Evolutionary conservation across 2,797 vertebrate species (phyloP).

Genomic region (Bovichtus variegatus): DNA sequence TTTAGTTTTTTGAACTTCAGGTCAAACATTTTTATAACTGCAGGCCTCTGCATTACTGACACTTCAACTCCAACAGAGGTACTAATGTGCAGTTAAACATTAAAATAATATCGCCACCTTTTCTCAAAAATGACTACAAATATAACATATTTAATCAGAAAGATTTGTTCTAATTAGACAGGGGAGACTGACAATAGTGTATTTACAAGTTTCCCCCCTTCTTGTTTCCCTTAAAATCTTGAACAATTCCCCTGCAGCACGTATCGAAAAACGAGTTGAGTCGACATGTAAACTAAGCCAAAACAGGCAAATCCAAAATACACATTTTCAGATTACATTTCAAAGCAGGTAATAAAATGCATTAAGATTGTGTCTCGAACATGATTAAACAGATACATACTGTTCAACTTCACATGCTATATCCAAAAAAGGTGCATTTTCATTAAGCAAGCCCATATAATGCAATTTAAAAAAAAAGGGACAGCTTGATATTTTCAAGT

Average conservation of each 20-base stretch:
- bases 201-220: not conserved
- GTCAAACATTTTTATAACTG: not conserved
- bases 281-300: constrained; percentile 22
- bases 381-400: constrained; percentile 3
- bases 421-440: not conserved
- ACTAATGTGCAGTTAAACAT: constrained; percentile 21
- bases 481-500: constrained; percentile 1
- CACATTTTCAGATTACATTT: constrained; percentile 5
- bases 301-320: not conserved
- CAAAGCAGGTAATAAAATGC: not conserved
- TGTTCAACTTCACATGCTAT: not conserved
- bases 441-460: not conserved
- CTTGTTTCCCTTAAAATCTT: not conserved
- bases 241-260: not conserved
- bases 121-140: not conserved
- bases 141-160: constrained; percentile 7
- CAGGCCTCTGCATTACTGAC: not conserved
- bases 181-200: not conserved
- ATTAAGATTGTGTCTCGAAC: constrained; percentile 24
- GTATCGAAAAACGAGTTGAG: too few relatives aligned
- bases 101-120: constrained; percentile 1
- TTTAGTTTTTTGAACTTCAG: not conserved
- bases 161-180: constrained; percentile 17
- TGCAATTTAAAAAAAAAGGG: constrained; percentile 4
- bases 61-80: constrained; percentile 19